Evolutionary conservation across 2,888 invertebrate genomes (phyloP), one percentile per base, ranked within the genome.

Genomic region (Sphaerophoria taeniata): DNA sequence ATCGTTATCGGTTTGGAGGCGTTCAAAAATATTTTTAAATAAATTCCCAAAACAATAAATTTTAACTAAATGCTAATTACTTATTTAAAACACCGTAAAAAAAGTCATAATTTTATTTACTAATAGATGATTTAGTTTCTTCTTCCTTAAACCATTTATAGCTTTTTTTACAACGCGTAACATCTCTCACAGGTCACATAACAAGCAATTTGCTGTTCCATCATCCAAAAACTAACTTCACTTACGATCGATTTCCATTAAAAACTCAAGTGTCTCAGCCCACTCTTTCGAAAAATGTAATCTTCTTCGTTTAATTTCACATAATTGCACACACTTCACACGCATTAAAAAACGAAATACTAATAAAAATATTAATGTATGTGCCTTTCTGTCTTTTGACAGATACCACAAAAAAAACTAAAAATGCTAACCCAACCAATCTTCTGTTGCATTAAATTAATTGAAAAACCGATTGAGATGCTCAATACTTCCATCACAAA

Each of bases 381-480:
- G 73, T 67, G 67, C 74, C 33, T 58, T 73, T 60, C 39, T 31
- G 16, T 49, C 11, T 36, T 65, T 34, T 49, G 49, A 60, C 39
- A 60, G 39, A 60, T 34, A 36, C 31, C 51, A 34, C 45, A 61
- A 43, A 70, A 39, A 65, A 36, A 63, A 51, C n/a, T 53, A 43
- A 58, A 72, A 60, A 39, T 14, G 3, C 9, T 9, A 43, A 43
- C 6, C 12, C 34, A 56, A 34, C 34, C 53, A 71, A 72, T 70
- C 53, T 70, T 7, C 16, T 5, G 63, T 58, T 80, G 65, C 47
- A 73, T 69, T 78, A 45, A 63, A 73, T 83, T 83, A 83, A 83
- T 83, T 73, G 82, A 78, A 70, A 83, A 63, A 45, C 78, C 73
- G 65, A 83, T 83, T 78, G 78, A 78, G 60, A 56, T 77, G 51